Evolutionary conservation across 2,113 vertebrate genomes (phyloP).

Genomic region (Hiodon tergisus): DNA sequence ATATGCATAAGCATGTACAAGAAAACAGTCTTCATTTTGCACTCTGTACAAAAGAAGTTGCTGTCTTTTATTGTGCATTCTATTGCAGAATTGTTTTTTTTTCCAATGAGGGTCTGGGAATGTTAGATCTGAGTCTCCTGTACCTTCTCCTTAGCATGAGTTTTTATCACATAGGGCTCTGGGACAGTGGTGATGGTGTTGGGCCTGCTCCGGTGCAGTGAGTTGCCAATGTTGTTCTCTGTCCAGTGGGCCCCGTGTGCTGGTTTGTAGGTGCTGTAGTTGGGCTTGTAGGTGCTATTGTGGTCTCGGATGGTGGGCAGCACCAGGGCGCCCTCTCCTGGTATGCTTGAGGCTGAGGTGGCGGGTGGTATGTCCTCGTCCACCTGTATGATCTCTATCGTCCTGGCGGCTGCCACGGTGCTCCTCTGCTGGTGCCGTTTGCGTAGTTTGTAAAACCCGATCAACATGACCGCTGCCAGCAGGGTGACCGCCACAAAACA

Average conservation of each 20-base stretch:
- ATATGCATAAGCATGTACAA: conserved; percentile 70
- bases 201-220: conserved; percentile 81
- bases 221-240: conserved; percentile 85
- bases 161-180: conserved; percentile 85
- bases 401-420: conserved; percentile 83
- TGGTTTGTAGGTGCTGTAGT: conserved; percentile 83
- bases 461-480: conserved; percentile 90
- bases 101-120: conserved; percentile 38
- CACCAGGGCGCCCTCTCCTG: conserved; percentile 79
- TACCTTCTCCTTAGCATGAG: conserved; percentile 94
- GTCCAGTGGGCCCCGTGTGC: conserved; percentile 86
- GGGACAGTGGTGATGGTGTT: conserved; percentile 77
- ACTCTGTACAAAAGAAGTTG: conserved; percentile 87
- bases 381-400: conserved; percentile 91
- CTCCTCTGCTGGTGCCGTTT: conserved; percentile 94
- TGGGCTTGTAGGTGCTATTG: conserved; percentile 84
- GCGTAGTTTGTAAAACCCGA: conserved; percentile 95
- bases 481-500: conserved; percentile 96
- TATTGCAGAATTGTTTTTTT: conserved; percentile 1
- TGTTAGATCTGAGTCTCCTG: conserved; percentile 98
- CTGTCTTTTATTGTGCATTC: conserved; percentile 57
- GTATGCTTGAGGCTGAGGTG: conserved; percentile 64
- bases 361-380: conserved; percentile 78
- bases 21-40: conserved; percentile 77
- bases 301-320: conserved; percentile 81